Percentiles rank a stretch among this genome's conserved stretches.
These are phyloP conservation scores for Aplidium turbinatum DNA, from an alignment of 23 tunicate species.

Conservation along the genomic window DNA sequence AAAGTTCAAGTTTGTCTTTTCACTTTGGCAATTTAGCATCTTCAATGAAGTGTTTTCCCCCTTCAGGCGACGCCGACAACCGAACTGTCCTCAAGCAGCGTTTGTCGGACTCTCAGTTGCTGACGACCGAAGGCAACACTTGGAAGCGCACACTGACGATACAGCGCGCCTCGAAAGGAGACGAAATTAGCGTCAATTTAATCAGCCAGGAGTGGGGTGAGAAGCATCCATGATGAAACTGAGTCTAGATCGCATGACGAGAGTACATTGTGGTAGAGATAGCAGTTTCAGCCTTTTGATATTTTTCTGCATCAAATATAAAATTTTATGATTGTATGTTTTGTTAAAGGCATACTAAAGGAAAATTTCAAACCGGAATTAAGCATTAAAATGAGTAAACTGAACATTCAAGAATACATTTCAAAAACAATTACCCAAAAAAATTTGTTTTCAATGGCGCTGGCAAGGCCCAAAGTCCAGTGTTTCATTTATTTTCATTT, in stretches of 20 bases:
- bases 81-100: conserved; percentile 40
- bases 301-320: not conserved
- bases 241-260: not conserved
- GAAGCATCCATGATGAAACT: not conserved
- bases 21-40: too few relatives aligned
- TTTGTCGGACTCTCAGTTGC: conserved; percentile 40
- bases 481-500: too few relatives aligned
- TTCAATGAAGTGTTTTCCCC: conserved; percentile 11
- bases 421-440: too few relatives aligned
- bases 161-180: conserved; percentile 45
- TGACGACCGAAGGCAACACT: conserved; percentile 9
- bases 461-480: too few relatives aligned
- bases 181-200: conserved; percentile 60
- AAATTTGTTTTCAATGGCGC: too few relatives aligned
- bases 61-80: conserved; percentile 72
- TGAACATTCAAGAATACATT: too few relatives aligned
- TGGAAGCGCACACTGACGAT: conserved; percentile 42
- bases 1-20: too few relatives aligned
- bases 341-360: too few relatives aligned
- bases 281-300: too few relatives aligned
- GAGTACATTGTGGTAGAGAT: not conserved
- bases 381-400: too few relatives aligned
- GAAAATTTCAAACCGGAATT: too few relatives aligned
- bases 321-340: not conserved
- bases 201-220: conserved; percentile 70